A percentile compares a stretch with the other conserved stretches of the same genome.
These are phyloP conservation scores for Petrocephalus zakoni DNA, from an alignment of 2,113 vertebrate species.

Conservation along the genomic window DNA sequence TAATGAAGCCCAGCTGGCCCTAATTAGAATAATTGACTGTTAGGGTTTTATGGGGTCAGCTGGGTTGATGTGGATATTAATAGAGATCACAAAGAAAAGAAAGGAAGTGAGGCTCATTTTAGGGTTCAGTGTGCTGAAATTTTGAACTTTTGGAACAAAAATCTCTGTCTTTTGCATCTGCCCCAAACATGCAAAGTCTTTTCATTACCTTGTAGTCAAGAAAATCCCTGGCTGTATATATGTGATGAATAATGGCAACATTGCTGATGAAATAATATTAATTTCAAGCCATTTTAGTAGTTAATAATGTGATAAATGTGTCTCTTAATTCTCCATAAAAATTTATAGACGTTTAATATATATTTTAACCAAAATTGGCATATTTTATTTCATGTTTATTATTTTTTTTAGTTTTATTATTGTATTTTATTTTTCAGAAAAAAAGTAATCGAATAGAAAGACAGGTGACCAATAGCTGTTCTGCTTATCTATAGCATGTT, in stretches of 20 bases:
- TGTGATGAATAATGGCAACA: background rate
- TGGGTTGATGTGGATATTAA: background rate
- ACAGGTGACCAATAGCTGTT: background rate
- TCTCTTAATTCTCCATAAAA: background rate
- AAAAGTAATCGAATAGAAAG: background rate
- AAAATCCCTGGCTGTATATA: background rate
- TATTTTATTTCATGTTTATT: background rate
- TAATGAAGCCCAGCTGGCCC: conserved; percentile 2
- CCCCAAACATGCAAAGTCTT: background rate
- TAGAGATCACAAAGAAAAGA: background rate
- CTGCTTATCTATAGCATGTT: background rate
- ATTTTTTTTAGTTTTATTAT: background rate
- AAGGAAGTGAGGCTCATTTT: background rate
- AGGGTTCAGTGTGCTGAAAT: background rate
- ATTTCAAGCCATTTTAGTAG: background rate
- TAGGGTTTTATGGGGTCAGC: conserved; percentile 5
- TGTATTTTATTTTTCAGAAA: background rate
- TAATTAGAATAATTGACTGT: conserved; percentile 7
- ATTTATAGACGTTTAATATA: too few relatives aligned
- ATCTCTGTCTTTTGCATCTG: background rate
- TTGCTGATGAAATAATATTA: background rate
- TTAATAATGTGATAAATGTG: background rate
- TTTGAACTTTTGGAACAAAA: background rate
- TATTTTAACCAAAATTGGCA: background rate
- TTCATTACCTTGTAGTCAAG: background rate